Conservation (phyloP, 64 coral and sea anemone species). For the Montipora foliosa region DNA sequence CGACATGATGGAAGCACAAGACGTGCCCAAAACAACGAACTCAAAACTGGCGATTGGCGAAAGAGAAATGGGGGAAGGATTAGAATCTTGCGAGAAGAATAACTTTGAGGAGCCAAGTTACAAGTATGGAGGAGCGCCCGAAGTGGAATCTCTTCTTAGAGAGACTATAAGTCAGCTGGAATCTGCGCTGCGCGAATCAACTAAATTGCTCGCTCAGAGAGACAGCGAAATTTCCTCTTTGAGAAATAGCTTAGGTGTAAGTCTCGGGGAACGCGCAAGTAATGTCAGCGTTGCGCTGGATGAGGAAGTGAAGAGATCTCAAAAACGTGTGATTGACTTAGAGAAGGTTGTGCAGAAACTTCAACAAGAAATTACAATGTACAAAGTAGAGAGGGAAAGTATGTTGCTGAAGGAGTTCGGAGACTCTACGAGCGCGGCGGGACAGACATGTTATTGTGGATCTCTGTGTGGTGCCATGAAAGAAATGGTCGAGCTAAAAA, state of each 20-base stretch:
- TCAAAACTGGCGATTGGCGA: conserved; percentile 52
- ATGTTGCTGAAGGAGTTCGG: not conserved
- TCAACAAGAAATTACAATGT: conserved; percentile 77
- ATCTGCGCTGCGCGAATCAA: conserved; percentile 83
- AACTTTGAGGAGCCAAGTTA: conserved; percentile 65
- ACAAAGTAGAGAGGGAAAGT: conserved; percentile 57
- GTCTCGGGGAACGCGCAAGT: not conserved
- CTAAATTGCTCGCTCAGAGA: conserved; percentile 73
- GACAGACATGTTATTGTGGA: conserved; percentile 87
- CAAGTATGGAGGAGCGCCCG: conserved; percentile 30
- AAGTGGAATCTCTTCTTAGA: conserved; percentile 72
- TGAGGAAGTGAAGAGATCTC: conserved; percentile 91
- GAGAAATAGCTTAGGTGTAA: conserved; percentile 63
- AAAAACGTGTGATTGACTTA: conserved; percentile 82
- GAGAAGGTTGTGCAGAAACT: conserved; percentile 92
- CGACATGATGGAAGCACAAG: not conserved
- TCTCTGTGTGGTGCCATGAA: conserved; percentile 95
- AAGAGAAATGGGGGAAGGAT: conserved; percentile 79
- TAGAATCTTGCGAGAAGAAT: conserved; percentile 84
- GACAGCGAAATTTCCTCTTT: conserved; percentile 79
- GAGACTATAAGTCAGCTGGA: conserved; percentile 86
- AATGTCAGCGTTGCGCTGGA: conserved; percentile 68
- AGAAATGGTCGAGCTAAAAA: conserved; percentile 86
- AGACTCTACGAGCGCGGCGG: not conserved
- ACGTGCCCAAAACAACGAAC: not conserved